Evolutionary conservation across 2,113 vertebrate genomes (phyloP).

Genomic region (Mastomys natalensis): DNA sequence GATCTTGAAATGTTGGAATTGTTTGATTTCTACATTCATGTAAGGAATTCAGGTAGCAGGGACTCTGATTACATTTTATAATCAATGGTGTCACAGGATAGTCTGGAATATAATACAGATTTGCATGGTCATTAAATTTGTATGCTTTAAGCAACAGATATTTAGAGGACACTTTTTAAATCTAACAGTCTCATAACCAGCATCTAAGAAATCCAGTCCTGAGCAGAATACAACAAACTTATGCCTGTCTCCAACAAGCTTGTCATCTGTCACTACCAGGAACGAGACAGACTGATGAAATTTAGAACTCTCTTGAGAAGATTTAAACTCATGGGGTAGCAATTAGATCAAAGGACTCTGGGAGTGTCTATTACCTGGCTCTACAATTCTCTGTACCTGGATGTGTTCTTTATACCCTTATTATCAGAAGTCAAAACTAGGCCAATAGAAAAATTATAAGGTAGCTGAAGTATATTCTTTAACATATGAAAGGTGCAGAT

Average conservation of each 20-base stretch:
- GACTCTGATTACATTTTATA: background rate
- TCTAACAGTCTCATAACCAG: background rate
- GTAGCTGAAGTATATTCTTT: background rate
- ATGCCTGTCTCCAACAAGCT: accelerated
- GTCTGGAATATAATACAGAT: background rate
- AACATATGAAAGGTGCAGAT: background rate
- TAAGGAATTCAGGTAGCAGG: background rate
- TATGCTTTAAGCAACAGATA: background rate
- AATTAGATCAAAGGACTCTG: background rate
- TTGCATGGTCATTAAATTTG: background rate
- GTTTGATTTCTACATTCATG: background rate
- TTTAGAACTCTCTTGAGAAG: background rate
- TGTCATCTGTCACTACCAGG: background rate
- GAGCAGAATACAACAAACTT: background rate
- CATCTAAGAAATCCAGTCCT: background rate
- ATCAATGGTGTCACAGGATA: background rate
- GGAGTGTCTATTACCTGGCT: too few species aligned
- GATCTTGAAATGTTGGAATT: background rate
- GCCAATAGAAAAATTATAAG: background rate
- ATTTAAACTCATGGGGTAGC: background rate
- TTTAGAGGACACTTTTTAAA: background rate
- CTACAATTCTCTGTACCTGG: accelerated
- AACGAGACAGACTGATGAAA: accelerated
- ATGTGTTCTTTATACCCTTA: background rate
- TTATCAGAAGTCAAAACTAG: background rate